Percentiles rank a stretch among this genome's conserved stretches.
These are phyloP conservation scores for Rousettus madagascariensis DNA, from an alignment of 2,797 vertebrate genomes.

Conservation along the genomic window DNA sequence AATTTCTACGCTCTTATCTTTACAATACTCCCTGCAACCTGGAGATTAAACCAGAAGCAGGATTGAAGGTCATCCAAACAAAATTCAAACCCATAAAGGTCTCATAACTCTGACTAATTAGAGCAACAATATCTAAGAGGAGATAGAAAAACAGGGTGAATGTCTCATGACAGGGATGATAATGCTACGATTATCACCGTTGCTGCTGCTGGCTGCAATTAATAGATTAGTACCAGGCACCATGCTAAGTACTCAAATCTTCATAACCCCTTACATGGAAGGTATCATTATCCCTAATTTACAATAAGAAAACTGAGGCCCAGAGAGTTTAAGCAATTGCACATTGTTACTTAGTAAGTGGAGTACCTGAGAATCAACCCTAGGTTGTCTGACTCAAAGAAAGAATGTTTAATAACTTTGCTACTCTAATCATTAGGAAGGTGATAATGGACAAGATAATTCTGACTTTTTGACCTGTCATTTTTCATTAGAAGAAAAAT, in stretches of 20 bases:
- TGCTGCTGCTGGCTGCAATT: not conserved
- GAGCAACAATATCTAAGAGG: not conserved
- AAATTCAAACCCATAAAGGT: constrained; percentile 1
- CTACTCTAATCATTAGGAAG: constrained; percentile 13
- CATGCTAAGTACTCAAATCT: not conserved
- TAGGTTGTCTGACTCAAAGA: not conserved
- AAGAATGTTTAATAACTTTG: not conserved
- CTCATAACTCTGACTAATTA: constrained; percentile 25
- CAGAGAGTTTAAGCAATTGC: not conserved
- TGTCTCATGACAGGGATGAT: not conserved
- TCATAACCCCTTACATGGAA: not conserved
- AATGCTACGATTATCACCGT: not conserved
- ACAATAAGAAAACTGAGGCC: not conserved
- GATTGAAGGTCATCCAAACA: constrained; percentile 28
- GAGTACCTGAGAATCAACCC: not conserved
- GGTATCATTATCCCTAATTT: not conserved
- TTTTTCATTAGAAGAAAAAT: not conserved
- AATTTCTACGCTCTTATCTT: constrained; percentile 37
- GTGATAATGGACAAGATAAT: not conserved
- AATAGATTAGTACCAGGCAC: not conserved
- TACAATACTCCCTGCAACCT: not conserved
- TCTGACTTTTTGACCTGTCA: not conserved
- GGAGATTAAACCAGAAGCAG: constrained; percentile 17
- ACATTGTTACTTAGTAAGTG: not conserved
- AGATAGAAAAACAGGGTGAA: not conserved